Evolutionary conservation across 1,140 invertebrate species (phyloP).

Genomic region (Drosophila melanica): DNA sequence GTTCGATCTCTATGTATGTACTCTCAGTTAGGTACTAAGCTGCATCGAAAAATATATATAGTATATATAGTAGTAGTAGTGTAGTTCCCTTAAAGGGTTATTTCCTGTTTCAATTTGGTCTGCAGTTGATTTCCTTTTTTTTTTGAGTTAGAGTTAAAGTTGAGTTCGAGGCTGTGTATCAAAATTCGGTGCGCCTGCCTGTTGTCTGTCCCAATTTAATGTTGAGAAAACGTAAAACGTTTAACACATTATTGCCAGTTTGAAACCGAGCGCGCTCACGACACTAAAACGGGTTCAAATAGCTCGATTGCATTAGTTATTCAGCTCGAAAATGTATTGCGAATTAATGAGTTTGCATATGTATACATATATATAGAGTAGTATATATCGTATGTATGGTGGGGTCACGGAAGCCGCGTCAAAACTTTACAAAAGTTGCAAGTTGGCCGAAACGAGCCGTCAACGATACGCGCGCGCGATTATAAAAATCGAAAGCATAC

Average conservation of each 20-base stretch:
- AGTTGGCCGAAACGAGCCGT: constrained; percentile 37
- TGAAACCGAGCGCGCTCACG: constrained; percentile 61
- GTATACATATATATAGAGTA: constrained; percentile 4
- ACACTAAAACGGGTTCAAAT: constrained; percentile 57
- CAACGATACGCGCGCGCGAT: constrained; percentile 41
- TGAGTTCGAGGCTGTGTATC: constrained; percentile 22
- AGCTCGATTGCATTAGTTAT: constrained; percentile 82
- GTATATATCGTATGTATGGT: constrained; percentile 14
- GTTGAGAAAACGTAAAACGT: constrained; percentile 14
- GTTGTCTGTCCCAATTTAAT: constrained; percentile 4
- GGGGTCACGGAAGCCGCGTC: constrained; percentile 50
- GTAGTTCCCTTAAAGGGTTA: neutral
- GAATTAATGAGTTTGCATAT: constrained; percentile 4
- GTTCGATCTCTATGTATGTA: constrained; percentile 6
- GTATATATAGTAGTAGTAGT: neutral
- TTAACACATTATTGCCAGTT: constrained; percentile 40
- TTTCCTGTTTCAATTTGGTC: constrained; percentile 46
- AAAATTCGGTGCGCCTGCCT: constrained; percentile 25
- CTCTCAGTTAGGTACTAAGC: constrained; percentile 24
- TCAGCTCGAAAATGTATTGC: constrained; percentile 59
- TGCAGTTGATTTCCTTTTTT: constrained; percentile 16
- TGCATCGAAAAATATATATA: constrained; percentile 43
- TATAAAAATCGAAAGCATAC: constrained; percentile 75
- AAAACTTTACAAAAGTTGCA: constrained; percentile 64
- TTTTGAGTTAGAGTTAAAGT: constrained; percentile 25